A percentile compares a stretch with the other conserved stretches of the same genome.
phyloP scores from a whole-genome alignment of 2,888 invertebrate genomes.

The Teleogryllus oceanicus region DNA sequence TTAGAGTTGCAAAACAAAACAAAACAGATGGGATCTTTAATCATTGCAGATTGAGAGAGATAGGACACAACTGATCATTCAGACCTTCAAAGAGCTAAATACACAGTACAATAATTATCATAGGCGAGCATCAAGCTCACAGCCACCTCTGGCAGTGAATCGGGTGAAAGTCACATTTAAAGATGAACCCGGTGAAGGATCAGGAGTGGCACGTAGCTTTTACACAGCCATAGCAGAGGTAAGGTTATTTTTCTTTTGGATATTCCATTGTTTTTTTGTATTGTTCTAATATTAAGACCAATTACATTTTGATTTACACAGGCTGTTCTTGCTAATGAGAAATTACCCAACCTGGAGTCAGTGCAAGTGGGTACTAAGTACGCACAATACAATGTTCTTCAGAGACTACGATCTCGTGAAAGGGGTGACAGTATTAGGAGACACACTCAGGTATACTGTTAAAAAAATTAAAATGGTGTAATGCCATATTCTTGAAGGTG shows the following conservation, averaged over 20 bases:
- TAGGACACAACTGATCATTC: slow-evolving; percentile 79
- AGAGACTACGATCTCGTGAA: slow-evolving; percentile 55
- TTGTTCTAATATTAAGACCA: background rate
- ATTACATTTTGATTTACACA: slow-evolving; percentile 42
- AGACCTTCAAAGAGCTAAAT: slow-evolving; percentile 95
- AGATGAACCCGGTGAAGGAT: slow-evolving; percentile 98
- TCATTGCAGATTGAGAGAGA: slow-evolving; percentile 83
- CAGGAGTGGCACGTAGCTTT: slow-evolving; percentile 95
- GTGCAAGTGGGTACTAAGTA: slow-evolving; percentile 59
- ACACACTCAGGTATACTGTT: slow-evolving; percentile 34
- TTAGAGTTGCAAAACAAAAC: background rate
- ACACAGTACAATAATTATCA: slow-evolving; percentile 82
- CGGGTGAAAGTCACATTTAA: slow-evolving; percentile 96
- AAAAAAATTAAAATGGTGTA: background rate
- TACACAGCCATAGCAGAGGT: slow-evolving; percentile 96
- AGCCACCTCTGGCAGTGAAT: slow-evolving; percentile 87
- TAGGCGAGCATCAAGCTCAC: slow-evolving; percentile 64
- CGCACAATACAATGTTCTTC: slow-evolving; percentile 59
- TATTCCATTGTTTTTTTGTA: background rate
- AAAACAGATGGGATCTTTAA: background rate
- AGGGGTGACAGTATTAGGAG: slow-evolving; percentile 42
- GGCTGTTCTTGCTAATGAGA: slow-evolving; percentile 85
- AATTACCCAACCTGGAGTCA: slow-evolving; percentile 82
- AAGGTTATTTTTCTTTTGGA: slow-evolving; percentile 34
- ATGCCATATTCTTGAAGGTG: background rate